Evolutionary conservation across 2,888 invertebrate genomes (phyloP).

Genomic region (Hypolimnas misippus): DNA sequence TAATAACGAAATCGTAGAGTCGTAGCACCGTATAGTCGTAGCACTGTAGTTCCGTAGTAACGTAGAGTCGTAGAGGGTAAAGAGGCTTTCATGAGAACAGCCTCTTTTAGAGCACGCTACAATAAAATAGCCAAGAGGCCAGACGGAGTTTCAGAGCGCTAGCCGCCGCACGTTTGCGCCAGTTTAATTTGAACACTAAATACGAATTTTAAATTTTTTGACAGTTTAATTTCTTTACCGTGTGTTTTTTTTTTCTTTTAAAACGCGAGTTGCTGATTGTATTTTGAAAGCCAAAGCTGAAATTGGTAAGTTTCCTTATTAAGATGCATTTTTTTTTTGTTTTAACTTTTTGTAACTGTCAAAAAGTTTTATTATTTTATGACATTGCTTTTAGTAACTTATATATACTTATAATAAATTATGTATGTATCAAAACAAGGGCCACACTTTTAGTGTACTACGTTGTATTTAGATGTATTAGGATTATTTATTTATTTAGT

Average conservation of each 20-base stretch:
- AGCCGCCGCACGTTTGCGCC: conserved; percentile 38
- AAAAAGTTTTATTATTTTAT: no score
- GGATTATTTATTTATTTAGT: no score
- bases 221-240: not conserved
- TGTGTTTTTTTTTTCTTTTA: not conserved
- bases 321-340: no score
- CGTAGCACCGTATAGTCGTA: conserved; percentile 4
- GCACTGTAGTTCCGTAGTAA: not conserved
- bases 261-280: not conserved
- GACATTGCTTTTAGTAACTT: no score
- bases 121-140: conserved; percentile 56
- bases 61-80: conserved; percentile 51
- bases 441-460: no score
- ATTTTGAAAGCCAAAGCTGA: no score
- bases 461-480: no score
- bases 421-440: no score
- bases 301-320: no score
- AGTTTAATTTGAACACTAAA: not conserved
- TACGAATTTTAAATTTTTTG: conserved; percentile 2
- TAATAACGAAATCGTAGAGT: conserved; percentile 15
- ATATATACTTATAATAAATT: no score
- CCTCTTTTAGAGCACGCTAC: conserved; percentile 51
- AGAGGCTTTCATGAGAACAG: conserved; percentile 49
- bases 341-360: no score
- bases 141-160: conserved; percentile 61